Conservation (phyloP, 1,140 invertebrate species). For the Euschistus heros region DNA sequence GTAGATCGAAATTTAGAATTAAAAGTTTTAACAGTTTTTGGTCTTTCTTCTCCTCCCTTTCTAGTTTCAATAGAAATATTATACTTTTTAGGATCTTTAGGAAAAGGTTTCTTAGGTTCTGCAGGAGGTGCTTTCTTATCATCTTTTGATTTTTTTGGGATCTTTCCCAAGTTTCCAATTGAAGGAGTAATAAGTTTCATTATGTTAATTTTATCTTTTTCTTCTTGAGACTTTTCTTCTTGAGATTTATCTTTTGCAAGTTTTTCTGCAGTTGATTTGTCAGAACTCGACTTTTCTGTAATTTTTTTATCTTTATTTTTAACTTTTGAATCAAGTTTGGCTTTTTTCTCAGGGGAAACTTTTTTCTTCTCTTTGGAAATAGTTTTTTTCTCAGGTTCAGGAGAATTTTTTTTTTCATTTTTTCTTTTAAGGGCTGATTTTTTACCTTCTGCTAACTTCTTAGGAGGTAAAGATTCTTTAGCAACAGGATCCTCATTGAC, state of each 20-base stretch:
- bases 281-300: slow-evolving; percentile 37
- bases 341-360: slow-evolving; percentile 23
- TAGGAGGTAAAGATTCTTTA: not conserved
- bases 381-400: slow-evolving; percentile 23
- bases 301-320: slow-evolving; percentile 35
- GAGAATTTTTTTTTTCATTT: slow-evolving; percentile 10
- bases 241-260: slow-evolving; percentile 24
- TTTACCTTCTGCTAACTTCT: not conserved
- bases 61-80: slow-evolving; percentile 69
- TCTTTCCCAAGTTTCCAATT: slow-evolving; percentile 56
- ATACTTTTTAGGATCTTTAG: slow-evolving; percentile 49
- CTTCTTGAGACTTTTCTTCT: slow-evolving; percentile 40
- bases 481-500: slow-evolving; percentile 8
- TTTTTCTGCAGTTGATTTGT: slow-evolving; percentile 30
- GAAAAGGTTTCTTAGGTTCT: slow-evolving; percentile 8
- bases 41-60: slow-evolving; percentile 50
- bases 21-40: slow-evolving; percentile 79
- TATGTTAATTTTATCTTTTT: slow-evolving; percentile 55
- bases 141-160: slow-evolving; percentile 50
- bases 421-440: slow-evolving; percentile 21
- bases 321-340: slow-evolving; percentile 24
- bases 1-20: slow-evolving; percentile 79
- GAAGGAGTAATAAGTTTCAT: slow-evolving; percentile 53
- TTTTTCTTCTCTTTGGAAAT: slow-evolving; percentile 32
- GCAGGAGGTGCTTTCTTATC: slow-evolving; percentile 19